Evolutionary conservation across 2,888 invertebrate genomes (phyloP), one percentile per base, ranked within the genome.

Genomic region (Rhingia rostrata): DNA sequence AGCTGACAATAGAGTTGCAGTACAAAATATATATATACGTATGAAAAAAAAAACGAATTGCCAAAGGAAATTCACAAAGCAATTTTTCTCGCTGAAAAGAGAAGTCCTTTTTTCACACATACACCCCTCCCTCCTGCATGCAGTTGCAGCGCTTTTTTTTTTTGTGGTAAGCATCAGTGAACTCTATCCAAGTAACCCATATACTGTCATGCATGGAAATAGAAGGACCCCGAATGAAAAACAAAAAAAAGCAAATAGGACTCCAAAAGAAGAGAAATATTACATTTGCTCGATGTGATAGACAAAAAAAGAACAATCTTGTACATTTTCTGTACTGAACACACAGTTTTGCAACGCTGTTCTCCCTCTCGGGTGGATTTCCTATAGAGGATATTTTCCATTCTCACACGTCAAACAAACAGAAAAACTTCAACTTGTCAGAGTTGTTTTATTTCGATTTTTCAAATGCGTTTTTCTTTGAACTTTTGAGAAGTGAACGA

Each of bases 11-110:
- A 72, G 77, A 61, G 82, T 72, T 77, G 72, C 77, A 72, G 69
- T 54, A 53, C 32, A 66, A 77, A 64, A 60, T 14, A 72, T 47
- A 47, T 33, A 47, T 30, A 54, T n/a, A 37, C 37, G 54, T 9
- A 56, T 12, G 41, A 35, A 37, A 41, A 49, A 61, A 41, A 41
- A 74, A 72, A 73, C 35, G n/a, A 60, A 67, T 63, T 77, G 82
- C 82, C 82, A 82, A 82, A 82, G 72, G 72, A 82, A 78, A 82
- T 78, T 82, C 78, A 66, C 82, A 77, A 72, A 82, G 82, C 78
- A 54, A 78, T 82, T 72, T 72, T 70, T 77, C 45, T 77, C 61
- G 37, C 60, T 72, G 41, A 12, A 66, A 72, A 61, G 60, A 45
- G 64, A n/a, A 61, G 61, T 80, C 47, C 6, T 56, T 67, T 64